phyloP scores from a whole-genome alignment of 2,113 vertebrate species.

The zebrafish (Danio rerio) region GRCz12tu NC_133186.1:36118001-36118500 shows the following conservation, averaged over 20 bases:
- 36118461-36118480: conserved; percentile 85
- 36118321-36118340: conserved; percentile 3
- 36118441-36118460: conserved; percentile 47
- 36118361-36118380: neutral
- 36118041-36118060: no score
- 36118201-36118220: no score
- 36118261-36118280: conserved; percentile 5
- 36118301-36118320: conserved; percentile 7
- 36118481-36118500: conserved; percentile 99
- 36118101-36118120: no score
- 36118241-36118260: neutral
- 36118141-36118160: no score
- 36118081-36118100: no score
- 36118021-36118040: no score
- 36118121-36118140: no score
- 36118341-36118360: conserved; percentile 8
- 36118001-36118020: no score
- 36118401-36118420: conserved; percentile 3
- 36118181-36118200: no score
- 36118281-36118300: conserved; percentile 7
- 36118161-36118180: no score
- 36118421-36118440: conserved; percentile 44
- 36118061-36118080: no score
- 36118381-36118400: conserved; percentile 7
- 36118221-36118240: no score